Base-by-base conservation (phyloP, 2,797 vertebrate species). In the Chelidonichthys spinosus region DNA sequence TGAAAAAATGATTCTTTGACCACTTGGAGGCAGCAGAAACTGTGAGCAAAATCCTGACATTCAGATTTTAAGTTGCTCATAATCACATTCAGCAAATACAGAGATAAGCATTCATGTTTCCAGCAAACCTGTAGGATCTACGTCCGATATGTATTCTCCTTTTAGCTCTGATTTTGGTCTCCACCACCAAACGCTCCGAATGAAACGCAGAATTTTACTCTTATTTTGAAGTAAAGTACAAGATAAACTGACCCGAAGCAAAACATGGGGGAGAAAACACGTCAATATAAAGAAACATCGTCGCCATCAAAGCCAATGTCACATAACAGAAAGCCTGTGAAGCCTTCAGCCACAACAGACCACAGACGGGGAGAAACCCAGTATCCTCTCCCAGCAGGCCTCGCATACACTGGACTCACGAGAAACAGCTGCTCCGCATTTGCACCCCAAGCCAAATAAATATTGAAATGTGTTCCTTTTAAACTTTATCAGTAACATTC, bases 391-490 rank as follows among this genome's bases (percentile, higher is more conserved):
- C 2, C 9, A 62, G 65, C 56, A 1, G 4, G 54, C 72, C 61
- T 68, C 50, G 82, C 78, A 85, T 74, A 72, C 81, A 62, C 60
- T 62, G 74, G 71, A 74, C 70, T 35, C 64, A 60, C 56, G 72
- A 87, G 59, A 58, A 90, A 88, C 91, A 93, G 90, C 89, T 94
- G 93, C 78, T 89, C 76, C 60, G 59, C 76, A 71, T 93, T 88
- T 90, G 74, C 63, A 71, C 67, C 71, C 39, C 46, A 77, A 74
- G 64, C 73, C 82, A 89, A 90, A 87, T 82, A 87, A 91, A 90
- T 79, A 84, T n/a, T 25, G 60, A 74, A 79, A 82, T 18, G 59
- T 13, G 37, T 81, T 84, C 85, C 85, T 75, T 63, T 60, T 49
- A 52, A 67, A 74, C 72, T 66, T 69, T 46, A 56, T 47, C 68